Evolutionary conservation across 2,888 invertebrate genomes (phyloP), one percentile per base, ranked within the genome.

Genomic region (Rhamnusium bicolor): DNA sequence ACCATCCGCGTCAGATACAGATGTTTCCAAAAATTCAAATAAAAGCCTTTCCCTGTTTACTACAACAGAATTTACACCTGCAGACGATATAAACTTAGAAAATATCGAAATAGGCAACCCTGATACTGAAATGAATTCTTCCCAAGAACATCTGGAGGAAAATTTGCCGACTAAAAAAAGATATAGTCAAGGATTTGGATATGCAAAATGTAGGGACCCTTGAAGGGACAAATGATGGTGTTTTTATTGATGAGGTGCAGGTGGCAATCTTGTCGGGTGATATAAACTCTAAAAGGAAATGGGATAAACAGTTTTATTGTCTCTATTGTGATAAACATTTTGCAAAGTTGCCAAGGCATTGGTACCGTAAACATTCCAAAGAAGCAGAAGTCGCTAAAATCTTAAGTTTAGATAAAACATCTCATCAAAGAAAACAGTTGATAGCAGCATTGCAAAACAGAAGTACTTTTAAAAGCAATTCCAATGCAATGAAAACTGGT

Each of bases 401-500:
- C n/a, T 47, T 62, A 21, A 46, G 18, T 47, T 19, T 46, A 16
- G 16, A 27, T 62, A 40, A 4, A 16, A 62, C 18, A 14, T 62
- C 46, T 7, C 16, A 46, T 46, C 19, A 62, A 21, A 40, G 62
- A 62, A 46, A 29, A 32, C 8, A 46, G 19, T 29, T 62, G 1
- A 18, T 62, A 29, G 21, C 18, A 16, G 47, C 18, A 62, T 12
- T 62, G 40, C 62, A 62, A 62, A 62, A 46, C 46, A n/a, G 21
- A 14, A 47, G 47, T 46, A 46, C 19, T 62, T 62, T 62, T 46
- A n/a, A 46, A n/a, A 18, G 47, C 16, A 62, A 62, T 29, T 21
- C 27, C 12, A 46, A 40, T 12, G 18, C 62, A 8, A 62, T 62
- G 4, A 46, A 46, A 18, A 10, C 14, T 5, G 40, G 62, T 7